A percentile compares a stretch with the other conserved stretches of the same genome.
Evolutionary conservation across 2,888 invertebrate genomes (phyloP).

Genomic region (Dione juno): DNA sequence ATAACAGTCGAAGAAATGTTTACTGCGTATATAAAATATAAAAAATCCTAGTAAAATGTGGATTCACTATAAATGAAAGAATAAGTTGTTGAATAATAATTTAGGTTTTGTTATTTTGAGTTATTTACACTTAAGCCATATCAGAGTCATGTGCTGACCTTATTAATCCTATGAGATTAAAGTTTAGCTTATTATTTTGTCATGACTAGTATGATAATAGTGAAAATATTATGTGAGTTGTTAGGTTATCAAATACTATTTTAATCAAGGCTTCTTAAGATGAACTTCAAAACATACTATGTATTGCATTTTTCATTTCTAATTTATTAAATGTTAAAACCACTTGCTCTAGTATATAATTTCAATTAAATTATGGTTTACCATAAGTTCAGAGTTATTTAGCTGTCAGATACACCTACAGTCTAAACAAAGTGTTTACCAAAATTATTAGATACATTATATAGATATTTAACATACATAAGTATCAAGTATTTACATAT

Average conservation of each 20-base stretch:
- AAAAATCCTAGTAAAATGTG: too few species aligned
- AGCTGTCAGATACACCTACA: too few species aligned
- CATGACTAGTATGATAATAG: slow-evolving; percentile 26
- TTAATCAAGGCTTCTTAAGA: background rate
- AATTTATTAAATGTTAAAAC: background rate
- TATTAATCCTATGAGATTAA: slow-evolving; percentile 40
- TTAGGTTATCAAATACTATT: slow-evolving; percentile 14
- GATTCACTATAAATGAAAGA: background rate
- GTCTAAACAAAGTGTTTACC: too few species aligned
- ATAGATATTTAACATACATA: too few species aligned
- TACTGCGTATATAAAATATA: too few species aligned
- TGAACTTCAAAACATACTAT: slow-evolving; percentile 1
- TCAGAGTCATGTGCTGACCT: slow-evolving; percentile 34
- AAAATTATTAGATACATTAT: too few species aligned
- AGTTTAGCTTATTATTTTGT: slow-evolving; percentile 52
- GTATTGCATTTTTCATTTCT: background rate
- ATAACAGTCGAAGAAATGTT: too few species aligned
- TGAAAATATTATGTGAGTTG: slow-evolving; percentile 36
- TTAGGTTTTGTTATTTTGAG: background rate
- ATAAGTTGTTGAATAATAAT: background rate
- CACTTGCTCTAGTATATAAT: background rate
- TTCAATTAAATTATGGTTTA: background rate
- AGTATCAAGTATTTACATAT: too few species aligned
- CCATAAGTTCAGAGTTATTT: too few species aligned
- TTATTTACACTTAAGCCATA: slow-evolving; percentile 8